phyloP scores from a whole-genome alignment of 53 echinoderm and acorn worm species.

The Temnopleurus reevesii region DNA sequence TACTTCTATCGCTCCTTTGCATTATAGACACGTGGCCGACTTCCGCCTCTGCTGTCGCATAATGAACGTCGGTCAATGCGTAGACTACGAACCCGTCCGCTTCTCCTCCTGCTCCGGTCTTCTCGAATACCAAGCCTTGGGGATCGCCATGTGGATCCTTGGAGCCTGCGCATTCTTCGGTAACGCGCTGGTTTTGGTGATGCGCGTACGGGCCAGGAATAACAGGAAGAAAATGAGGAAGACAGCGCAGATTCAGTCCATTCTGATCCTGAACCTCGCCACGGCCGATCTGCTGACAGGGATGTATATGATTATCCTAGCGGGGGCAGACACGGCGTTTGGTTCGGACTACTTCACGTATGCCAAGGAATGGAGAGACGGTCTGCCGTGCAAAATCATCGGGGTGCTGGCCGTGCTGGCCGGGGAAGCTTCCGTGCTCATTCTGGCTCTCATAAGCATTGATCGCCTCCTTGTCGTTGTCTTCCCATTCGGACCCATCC shows the following conservation, averaged over 20 bases:
- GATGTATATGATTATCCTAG: constrained; percentile 65
- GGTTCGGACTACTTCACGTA: constrained; percentile 51
- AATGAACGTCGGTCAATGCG: not conserved
- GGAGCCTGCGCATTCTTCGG: constrained; percentile 52
- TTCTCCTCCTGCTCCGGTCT: constrained; percentile 45
- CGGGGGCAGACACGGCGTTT: constrained; percentile 59
- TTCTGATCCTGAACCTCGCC: constrained; percentile 69
- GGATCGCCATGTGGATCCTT: constrained; percentile 39
- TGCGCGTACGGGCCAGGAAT: constrained; percentile 15
- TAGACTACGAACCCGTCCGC: constrained; percentile 24
- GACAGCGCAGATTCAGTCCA: constrained; percentile 56
- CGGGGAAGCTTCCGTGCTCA: constrained; percentile 73
- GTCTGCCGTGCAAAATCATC: constrained; percentile 56
- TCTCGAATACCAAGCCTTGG: not conserved
- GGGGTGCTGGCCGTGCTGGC: constrained; percentile 67
- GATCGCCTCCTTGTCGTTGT: constrained; percentile 68
- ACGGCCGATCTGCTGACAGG: constrained; percentile 72
- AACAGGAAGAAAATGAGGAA: not conserved
- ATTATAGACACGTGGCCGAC: constrained; percentile 30
- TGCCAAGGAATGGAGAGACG: constrained; percentile 60
- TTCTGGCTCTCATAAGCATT: constrained; percentile 67
- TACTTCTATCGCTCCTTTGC: no score
- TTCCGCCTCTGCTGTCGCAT: constrained; percentile 48
- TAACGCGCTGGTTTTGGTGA: constrained; percentile 49
- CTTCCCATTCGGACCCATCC: constrained; percentile 50